Evolutionary conservation across 2,888 invertebrate species (phyloP), one percentile per base, ranked within the genome.

Genomic region (Meiosimyza platycephala): DNA sequence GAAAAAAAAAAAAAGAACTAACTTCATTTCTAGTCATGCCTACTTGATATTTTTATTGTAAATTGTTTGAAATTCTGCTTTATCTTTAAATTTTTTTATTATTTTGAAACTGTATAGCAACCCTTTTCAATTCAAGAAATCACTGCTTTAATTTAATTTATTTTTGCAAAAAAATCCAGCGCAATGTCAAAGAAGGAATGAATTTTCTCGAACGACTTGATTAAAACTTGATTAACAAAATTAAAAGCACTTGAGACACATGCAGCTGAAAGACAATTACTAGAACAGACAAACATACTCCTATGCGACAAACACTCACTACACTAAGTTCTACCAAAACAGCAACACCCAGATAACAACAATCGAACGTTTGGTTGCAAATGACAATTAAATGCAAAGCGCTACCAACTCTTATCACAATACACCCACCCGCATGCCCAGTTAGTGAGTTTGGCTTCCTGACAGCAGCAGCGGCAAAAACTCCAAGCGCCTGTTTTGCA

Each of bases 191-290:
- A 28, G 4, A n/a, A 12, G 59, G 4, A 28, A 28, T 28, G 28
- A 28, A 28, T 28, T 28, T 28, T 28, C 22, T n/a, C 6, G 4
- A 22, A 18, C 11, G 11, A 59, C 59, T 28, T 60, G 40, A 33
- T 40, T 18, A 60, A 60, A 28, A 11, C 60, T 48, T 63, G 63
- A 47, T 63, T 16, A 63, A 51, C 60, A 6, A 62, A 51, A 70
- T 70, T 62, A 33, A 70, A 51, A 52, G 16, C 52, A 40, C 69
- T 70, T 47, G 51, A 70, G 40, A 52, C 18, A 48, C 63, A 48
- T 22, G 63, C 40, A 60, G 13, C 51, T n/a, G 40, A 40, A 6
- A 60, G 15, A 47, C 48, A 55, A 40, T 55, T 40, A 67, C 54
- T 18, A 13, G 5, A 22, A 12, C 22, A 40, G 12, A 60, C 28